phyloP scores from a whole-genome alignment of 2,888 invertebrate genomes.

The Epinotia bilunana region DNA sequence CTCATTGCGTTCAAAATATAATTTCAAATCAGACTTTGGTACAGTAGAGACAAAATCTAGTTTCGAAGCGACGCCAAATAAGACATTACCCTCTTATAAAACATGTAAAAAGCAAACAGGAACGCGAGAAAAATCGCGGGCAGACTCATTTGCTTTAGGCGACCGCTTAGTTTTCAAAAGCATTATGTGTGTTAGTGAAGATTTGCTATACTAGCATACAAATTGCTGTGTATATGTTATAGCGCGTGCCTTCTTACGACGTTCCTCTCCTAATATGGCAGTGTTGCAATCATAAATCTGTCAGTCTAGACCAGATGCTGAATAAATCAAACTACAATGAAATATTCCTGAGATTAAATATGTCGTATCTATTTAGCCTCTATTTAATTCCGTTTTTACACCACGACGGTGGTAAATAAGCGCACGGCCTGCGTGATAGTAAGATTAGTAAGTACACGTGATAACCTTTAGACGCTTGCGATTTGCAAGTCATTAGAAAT shows the following conservation, averaged over 20 bases:
- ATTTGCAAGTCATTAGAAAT: too few relatives aligned
- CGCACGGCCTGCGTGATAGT: too few relatives aligned
- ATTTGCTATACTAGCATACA: too few relatives aligned
- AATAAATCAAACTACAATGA: constrained; percentile 10
- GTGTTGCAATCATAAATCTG: constrained; percentile 25
- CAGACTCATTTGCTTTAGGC: not conserved
- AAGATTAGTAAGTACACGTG: too few relatives aligned
- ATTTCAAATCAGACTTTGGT: not conserved
- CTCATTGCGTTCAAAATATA: not conserved
- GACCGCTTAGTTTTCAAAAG: not conserved
- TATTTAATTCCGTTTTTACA: too few relatives aligned
- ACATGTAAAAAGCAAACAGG: too few relatives aligned
- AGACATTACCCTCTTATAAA: not conserved
- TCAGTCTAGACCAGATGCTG: constrained; percentile 29
- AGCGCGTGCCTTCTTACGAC: not conserved
- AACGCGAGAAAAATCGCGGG: not conserved
- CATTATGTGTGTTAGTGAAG: not conserved
- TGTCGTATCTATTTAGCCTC: too few relatives aligned
- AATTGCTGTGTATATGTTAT: not conserved
- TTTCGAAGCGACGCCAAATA: not conserved
- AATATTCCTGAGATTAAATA: not conserved
- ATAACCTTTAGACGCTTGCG: too few relatives aligned
- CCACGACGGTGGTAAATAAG: too few relatives aligned
- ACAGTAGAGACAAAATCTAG: not conserved
- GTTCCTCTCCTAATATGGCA: not conserved